Base-by-base conservation (phyloP, 1,140 invertebrate species). In the Drosophila paulistorum region DNA sequence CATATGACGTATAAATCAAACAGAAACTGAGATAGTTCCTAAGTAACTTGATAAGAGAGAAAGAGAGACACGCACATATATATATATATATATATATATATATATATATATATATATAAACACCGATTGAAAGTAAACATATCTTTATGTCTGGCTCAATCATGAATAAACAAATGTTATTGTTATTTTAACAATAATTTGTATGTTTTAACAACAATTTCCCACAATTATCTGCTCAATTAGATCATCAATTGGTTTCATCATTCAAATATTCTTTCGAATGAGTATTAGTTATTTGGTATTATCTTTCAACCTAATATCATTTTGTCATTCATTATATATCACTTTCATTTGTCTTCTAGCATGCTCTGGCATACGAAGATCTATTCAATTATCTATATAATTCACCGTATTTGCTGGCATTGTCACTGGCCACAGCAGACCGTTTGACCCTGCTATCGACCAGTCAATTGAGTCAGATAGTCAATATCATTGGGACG, bases 331-430 rank as follows among this genome's bases (percentile, higher is more conserved):
- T 30, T 30, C 26, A 30, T 30, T 6, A 30, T 30, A 37, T 37
- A 11, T 37, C 42, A 0, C 13, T 61, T 48, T 42, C 7, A 35
- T 41, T 48, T 7, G 13, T 7, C 26, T 77, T 82, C 11, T 1
- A 98, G 94, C 95, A 97, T 85, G 94, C 95, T 17, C 92, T 95
- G 66, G 94, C 94, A 48, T 95, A 97, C 79, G 96, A 96, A 30
- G 96, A 98, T 81, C 95, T 98, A 48, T 92, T 99, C 14, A 94
- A 95, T 84, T 94, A 94, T 75, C 91, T 99, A 20, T 94, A 97
- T 68, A 95, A 95, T 62, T 96, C 96, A 30, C 97, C 98, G 0
- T 95, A 96, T 81, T 92, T 98, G 7, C 91, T 98, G 39, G 97
- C 97, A 0, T 92, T 95, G 13, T 96, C 96, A 92, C 93, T 99